These are phyloP conservation scores for Suillia variegata DNA, from an alignment of 2,888 invertebrate genomes.

Conservation along the genomic window DNA sequence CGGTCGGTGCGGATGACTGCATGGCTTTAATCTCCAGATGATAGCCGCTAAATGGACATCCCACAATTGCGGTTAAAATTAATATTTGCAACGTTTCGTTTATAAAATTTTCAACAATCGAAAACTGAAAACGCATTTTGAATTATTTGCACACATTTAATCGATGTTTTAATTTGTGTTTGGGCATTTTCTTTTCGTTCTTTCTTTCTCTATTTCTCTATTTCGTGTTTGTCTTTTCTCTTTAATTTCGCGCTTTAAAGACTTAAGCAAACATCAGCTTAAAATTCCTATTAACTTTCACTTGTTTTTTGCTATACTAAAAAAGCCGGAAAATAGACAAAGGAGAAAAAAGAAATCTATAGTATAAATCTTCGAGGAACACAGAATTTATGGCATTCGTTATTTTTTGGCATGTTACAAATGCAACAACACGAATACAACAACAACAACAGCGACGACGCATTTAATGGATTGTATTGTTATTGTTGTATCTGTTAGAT, in stretches of 20 bases:
- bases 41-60: constrained; percentile 37
- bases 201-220: neutral
- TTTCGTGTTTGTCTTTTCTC: neutral
- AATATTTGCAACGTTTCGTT: constrained; percentile 43
- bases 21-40: constrained; percentile 32
- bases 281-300: neutral
- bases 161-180: constrained; percentile 17
- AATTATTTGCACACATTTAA: constrained; percentile 36
- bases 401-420: constrained; percentile 13
- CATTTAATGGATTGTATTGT: neutral
- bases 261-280: too few species aligned
- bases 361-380: too few species aligned
- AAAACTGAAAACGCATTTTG: constrained; percentile 47
- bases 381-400: constrained; percentile 3
- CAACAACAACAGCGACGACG: too few species aligned
- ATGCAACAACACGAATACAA: too few species aligned
- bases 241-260: too few species aligned
- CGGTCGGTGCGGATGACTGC: constrained; percentile 8
- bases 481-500: constrained; percentile 27
- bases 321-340: too few species aligned
- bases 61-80: constrained; percentile 38
- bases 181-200: constrained; percentile 11
- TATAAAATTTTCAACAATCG: constrained; percentile 40
- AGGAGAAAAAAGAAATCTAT: too few species aligned
- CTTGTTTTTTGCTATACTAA: neutral